phyloP scores from a whole-genome alignment of 1,140 invertebrate species.

The Drosophila ficusphila region DNA sequence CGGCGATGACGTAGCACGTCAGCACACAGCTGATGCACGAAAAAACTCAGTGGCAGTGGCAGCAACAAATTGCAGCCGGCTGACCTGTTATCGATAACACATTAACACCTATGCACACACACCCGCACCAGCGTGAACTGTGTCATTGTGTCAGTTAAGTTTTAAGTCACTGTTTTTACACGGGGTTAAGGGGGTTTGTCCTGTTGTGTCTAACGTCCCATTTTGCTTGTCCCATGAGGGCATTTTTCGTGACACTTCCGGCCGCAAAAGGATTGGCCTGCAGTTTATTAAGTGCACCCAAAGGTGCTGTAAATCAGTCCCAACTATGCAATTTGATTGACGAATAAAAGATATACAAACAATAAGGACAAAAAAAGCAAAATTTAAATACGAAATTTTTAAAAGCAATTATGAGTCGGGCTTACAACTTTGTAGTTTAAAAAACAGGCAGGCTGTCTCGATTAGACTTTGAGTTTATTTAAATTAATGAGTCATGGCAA shows the following conservation, averaged over 20 bases:
- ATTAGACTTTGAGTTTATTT: too few relatives aligned
- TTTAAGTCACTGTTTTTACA: constrained; percentile 12
- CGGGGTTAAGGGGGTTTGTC: neutral
- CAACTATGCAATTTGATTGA: neutral
- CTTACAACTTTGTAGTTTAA: too few relatives aligned
- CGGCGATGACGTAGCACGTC: constrained; percentile 2
- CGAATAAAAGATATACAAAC: too few relatives aligned
- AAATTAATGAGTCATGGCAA: too few relatives aligned
- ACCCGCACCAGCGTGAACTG: constrained; percentile 18
- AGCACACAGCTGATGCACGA: constrained; percentile 23
- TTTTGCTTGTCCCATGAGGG: neutral
- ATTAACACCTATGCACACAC: constrained; percentile 22
- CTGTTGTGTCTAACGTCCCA: neutral
- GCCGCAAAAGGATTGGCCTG: neutral
- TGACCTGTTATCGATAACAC: constrained; percentile 52
- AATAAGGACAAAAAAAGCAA: too few relatives aligned
- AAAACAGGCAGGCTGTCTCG: too few relatives aligned
- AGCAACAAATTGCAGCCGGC: constrained; percentile 48
- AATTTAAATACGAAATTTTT: too few relatives aligned
- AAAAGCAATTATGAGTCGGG: too few relatives aligned
- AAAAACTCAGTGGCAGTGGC: constrained; percentile 1
- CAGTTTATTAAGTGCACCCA: neutral
- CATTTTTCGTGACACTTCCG: constrained; percentile 1
- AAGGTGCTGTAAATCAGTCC: neutral
- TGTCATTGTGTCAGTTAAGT: constrained; percentile 64